Percentiles rank a stretch among this genome's conserved stretches.
phyloP scores from a whole-genome alignment of 2,888 invertebrate species.

The Plemyria rubiginata region DNA sequence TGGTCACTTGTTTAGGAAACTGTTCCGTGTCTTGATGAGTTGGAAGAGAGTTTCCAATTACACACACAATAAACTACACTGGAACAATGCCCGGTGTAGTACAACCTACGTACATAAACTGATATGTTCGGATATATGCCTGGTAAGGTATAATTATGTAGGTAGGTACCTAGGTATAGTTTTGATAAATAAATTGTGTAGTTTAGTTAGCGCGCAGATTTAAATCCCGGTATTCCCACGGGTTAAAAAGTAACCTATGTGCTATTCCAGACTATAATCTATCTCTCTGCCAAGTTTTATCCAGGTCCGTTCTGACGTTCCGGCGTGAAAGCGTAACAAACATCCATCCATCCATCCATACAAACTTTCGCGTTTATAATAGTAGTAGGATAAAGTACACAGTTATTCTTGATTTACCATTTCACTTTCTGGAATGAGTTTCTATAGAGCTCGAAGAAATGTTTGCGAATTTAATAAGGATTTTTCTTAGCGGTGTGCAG shows the following conservation, averaged over 20 bases:
- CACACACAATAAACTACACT: slow-evolving; percentile 53
- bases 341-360: too few species aligned
- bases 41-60: slow-evolving; percentile 65
- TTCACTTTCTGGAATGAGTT: slow-evolving; percentile 18
- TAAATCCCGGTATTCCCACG: too few species aligned
- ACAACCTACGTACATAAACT: neutral
- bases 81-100: slow-evolving; percentile 27
- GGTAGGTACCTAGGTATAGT: too few species aligned
- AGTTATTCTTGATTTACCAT: slow-evolving; percentile 8
- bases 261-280: too few species aligned
- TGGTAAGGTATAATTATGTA: neutral
- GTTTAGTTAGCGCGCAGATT: too few species aligned
- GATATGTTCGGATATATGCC: slow-evolving; percentile 1
- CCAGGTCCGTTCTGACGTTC: too few species aligned
- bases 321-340: too few species aligned
- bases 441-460: slow-evolving; percentile 49
- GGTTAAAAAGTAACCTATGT: too few species aligned
- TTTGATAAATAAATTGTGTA: too few species aligned
- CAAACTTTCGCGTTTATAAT: too few species aligned
- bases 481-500: slow-evolving; percentile 70
- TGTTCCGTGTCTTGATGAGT: slow-evolving; percentile 52
- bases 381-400: neutral
- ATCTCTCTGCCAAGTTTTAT: too few species aligned
- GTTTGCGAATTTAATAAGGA: slow-evolving; percentile 80
- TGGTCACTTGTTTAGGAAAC: slow-evolving; percentile 20